These are phyloP conservation scores for Micromesistius poutassou DNA, from an alignment of 2,797 vertebrate genomes.

Conservation along the genomic window DNA sequence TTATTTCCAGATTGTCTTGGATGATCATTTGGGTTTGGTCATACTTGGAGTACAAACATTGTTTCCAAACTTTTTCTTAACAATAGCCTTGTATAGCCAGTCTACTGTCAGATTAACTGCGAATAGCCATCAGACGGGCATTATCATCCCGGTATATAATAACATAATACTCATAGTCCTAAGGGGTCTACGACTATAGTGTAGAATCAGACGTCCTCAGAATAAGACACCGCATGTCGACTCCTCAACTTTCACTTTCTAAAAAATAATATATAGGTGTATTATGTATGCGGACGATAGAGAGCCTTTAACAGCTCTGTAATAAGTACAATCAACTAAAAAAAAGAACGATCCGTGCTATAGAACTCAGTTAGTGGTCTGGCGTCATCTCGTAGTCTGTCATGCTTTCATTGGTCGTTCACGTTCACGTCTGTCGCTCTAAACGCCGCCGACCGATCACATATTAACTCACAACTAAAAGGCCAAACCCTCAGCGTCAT, in stretches of 20 bases:
- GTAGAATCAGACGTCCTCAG: constrained; percentile 48
- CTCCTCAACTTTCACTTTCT: constrained; percentile 43
- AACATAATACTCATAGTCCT: constrained; percentile 49
- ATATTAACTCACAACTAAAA: constrained; percentile 59
- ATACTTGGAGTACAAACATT: constrained; percentile 42
- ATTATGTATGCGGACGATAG: constrained; percentile 28
- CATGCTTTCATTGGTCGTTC: constrained; percentile 51
- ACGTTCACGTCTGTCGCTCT: constrained; percentile 53
- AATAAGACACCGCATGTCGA: constrained; percentile 43
- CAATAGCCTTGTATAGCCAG: constrained; percentile 48
- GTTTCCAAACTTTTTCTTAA: constrained; percentile 54
- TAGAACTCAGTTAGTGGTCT: constrained; percentile 51
- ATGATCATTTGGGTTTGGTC: constrained; percentile 56
- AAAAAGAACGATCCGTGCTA: constrained; percentile 38
- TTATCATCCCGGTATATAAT: constrained; percentile 40
- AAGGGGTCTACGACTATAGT: constrained; percentile 44
- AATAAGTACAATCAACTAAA: constrained; percentile 14
- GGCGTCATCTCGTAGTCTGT: constrained; percentile 56
- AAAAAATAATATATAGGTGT: constrained; percentile 44
- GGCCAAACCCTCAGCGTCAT: constrained; percentile 40
- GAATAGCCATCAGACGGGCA: constrained; percentile 36
- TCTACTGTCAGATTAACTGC: constrained; percentile 49
- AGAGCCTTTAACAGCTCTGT: constrained; percentile 1
- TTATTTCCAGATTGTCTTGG: constrained; percentile 68
- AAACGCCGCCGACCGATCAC: constrained; percentile 40